These are phyloP conservation scores for Cylloceria caligata DNA, from an alignment of 2,888 invertebrate genomes.

Conservation along the genomic window DNA sequence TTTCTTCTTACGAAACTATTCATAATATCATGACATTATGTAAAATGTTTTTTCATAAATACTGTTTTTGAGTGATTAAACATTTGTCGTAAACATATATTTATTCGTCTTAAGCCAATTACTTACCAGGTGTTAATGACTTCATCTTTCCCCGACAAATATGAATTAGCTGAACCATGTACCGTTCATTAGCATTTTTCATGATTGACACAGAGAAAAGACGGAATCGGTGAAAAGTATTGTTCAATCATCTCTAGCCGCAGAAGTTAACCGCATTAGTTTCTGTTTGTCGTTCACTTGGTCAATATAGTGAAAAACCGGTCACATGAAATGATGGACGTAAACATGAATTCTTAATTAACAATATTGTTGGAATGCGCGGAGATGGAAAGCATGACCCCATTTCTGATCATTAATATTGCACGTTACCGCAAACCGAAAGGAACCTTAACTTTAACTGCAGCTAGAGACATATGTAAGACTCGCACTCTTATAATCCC, in stretches of 20 bases:
- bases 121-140: no score
- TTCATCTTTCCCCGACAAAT: not conserved
- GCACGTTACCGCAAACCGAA: slow-evolving; percentile 22
- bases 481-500: slow-evolving; percentile 7
- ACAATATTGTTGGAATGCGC: slow-evolving; percentile 41
- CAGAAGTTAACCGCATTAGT: not conserved
- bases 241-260: slow-evolving; percentile 28
- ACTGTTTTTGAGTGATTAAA: no score
- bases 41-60: no score
- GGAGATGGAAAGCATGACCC: slow-evolving; percentile 42
- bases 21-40: no score
- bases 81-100: no score
- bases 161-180: not conserved
- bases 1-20: no score
- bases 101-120: no score
- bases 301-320: slow-evolving; percentile 40
- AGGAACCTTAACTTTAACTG: not conserved
- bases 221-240: slow-evolving; percentile 29
- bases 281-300: not conserved
- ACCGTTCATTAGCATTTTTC: not conserved
- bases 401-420: slow-evolving; percentile 59
- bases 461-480: slow-evolving; percentile 15
- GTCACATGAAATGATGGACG: slow-evolving; percentile 44
- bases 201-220: slow-evolving; percentile 52
- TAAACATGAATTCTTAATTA: slow-evolving; percentile 40